These are phyloP conservation scores for Drosophila nr. perissopoda DNA, from an alignment of 2,888 invertebrate genomes.

Conservation along the genomic window DNA sequence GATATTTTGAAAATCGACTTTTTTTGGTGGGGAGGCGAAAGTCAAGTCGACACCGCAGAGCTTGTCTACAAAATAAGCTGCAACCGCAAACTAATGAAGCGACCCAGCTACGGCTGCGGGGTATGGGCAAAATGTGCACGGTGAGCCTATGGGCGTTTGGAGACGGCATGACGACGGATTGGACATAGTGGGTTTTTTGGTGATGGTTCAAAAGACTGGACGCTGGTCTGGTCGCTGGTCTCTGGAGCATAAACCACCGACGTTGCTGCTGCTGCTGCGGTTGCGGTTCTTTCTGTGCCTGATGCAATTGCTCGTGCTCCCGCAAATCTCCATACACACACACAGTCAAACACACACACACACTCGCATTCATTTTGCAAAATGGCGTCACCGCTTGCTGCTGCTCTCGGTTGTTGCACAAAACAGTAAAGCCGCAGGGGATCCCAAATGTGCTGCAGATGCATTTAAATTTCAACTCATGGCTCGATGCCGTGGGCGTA, in stretches of 20 bases:
- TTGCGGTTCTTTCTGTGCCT: constrained; percentile 75
- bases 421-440: constrained; percentile 67
- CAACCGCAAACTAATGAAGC: constrained; percentile 77
- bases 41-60: constrained; percentile 12
- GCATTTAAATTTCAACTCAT: constrained; percentile 42
- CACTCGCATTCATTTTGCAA: constrained; percentile 63
- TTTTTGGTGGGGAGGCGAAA: background rate
- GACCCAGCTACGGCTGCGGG: constrained; percentile 21
- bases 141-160: constrained; percentile 22
- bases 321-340: constrained; percentile 32
- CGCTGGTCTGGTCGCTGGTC: constrained; percentile 47
- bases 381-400: constrained; percentile 61
- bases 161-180: constrained; percentile 35
- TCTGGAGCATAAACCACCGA: constrained; percentile 68
- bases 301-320: constrained; percentile 72
- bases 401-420: constrained; percentile 35
- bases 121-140: constrained; percentile 9
- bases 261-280: constrained; percentile 53
- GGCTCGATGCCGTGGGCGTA: constrained; percentile 34
- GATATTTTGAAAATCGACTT: constrained; percentile 21
- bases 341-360: constrained; percentile 13
- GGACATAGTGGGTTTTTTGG: constrained; percentile 59
- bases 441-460: constrained; percentile 65
- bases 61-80: constrained; percentile 26
- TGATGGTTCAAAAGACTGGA: constrained; percentile 64